Conservation (phyloP, 2,113 vertebrate species). For the Verasper variegatus region DNA sequence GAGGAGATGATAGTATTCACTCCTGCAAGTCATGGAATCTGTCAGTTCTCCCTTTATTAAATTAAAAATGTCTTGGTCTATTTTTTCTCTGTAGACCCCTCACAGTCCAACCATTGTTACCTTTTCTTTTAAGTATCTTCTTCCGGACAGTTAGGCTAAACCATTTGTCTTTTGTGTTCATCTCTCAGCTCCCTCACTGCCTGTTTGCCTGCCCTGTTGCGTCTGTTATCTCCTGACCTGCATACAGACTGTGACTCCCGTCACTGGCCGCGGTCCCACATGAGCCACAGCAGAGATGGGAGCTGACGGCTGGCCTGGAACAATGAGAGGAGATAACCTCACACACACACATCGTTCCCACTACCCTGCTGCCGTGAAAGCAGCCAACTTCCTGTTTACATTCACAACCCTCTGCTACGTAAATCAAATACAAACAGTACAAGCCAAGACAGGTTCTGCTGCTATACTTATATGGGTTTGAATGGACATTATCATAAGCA, state of each 20-base stretch:
- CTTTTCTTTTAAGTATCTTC: conserved; percentile 14
- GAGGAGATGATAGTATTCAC: not conserved
- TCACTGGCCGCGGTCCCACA: conserved; percentile 44
- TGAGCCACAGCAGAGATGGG: conserved; percentile 33
- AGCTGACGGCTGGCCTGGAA: conserved; percentile 23
- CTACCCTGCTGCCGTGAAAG: conserved; percentile 14
- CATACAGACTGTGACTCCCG: conserved; percentile 22
- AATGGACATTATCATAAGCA: conserved; percentile 20
- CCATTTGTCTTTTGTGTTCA: conserved; percentile 16
- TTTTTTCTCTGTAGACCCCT: not conserved
- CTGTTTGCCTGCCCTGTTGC: conserved; percentile 13
- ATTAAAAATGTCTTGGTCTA: not conserved
- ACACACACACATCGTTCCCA: conserved; percentile 27
- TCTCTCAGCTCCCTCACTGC: conserved; percentile 4
- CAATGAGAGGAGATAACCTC: conserved; percentile 37
- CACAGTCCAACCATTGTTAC: not conserved
- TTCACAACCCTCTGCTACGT: conserved; percentile 2
- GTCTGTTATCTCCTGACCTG: conserved; percentile 47
- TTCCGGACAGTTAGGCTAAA: not conserved
- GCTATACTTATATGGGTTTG: not conserved
- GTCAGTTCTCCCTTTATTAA: not conserved
- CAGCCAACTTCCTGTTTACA: conserved; percentile 61
- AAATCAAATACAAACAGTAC: conserved; percentile 5
- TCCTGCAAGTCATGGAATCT: not conserved
- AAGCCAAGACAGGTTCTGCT: not conserved